Percentiles rank a stretch among this genome's conserved stretches.
Evolutionary conservation across 1,140 invertebrate genomes (phyloP).

Genomic region (Acyrthosiphon pisum): DNA sequence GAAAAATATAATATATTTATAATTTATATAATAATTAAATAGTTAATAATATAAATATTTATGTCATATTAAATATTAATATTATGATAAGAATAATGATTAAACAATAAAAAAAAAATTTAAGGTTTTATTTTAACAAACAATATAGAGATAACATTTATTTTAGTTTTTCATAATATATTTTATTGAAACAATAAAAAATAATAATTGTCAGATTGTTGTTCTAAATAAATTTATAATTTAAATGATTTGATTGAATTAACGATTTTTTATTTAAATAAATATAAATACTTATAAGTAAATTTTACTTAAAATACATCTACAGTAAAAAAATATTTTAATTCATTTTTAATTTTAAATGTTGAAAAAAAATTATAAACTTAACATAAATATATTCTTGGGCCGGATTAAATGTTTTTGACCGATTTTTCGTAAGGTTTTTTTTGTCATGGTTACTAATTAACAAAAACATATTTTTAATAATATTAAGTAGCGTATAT

Average conservation of each 20-base stretch:
- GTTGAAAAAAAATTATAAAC: not conserved
- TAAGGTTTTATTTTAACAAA: not conserved
- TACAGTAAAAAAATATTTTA: not conserved
- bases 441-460: too few species aligned
- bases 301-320: too few species aligned
- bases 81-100: not conserved
- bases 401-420: too few species aligned
- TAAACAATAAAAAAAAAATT: not conserved
- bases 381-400: too few species aligned
- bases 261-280: not conserved
- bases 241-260: not conserved
- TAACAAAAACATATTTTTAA: too few species aligned
- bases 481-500: not conserved
- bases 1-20: not conserved
- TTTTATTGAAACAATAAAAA: not conserved
- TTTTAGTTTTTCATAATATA: not conserved
- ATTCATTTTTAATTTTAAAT: not conserved
- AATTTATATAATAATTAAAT: not conserved
- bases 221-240: not conserved
- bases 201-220: not conserved
- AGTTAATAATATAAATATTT: not conserved
- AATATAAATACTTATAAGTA: not conserved
- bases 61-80: not conserved
- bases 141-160: not conserved
- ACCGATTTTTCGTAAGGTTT: too few species aligned